Percentiles rank a stretch among this genome's conserved stretches.
Evolutionary conservation across 2,113 vertebrate genomes (phyloP).

Genomic region (Ondatra zibethicus): DNA sequence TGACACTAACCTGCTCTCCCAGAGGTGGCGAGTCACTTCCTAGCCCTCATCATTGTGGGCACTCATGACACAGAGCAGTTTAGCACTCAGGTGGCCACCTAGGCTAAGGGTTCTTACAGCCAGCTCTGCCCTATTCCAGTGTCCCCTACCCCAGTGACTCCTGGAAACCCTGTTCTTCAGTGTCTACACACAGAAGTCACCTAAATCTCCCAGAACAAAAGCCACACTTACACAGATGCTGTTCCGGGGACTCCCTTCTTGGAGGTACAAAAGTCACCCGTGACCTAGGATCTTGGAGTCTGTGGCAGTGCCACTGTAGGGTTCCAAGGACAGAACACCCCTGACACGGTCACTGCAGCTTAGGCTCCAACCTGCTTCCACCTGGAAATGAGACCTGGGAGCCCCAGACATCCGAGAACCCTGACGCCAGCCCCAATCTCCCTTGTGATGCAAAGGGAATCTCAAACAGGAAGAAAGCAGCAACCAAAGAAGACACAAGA

Average conservation of each 20-base stretch:
- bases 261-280: background rate
- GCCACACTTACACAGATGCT: background rate
- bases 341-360: background rate
- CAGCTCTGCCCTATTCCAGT: background rate
- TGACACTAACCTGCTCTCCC: background rate
- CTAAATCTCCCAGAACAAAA: background rate
- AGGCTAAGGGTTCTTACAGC: background rate
- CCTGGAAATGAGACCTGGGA: background rate
- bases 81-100: background rate
- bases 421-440: background rate
- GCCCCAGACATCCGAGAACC: background rate
- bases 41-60: background rate
- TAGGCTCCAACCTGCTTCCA: no score
- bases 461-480: constrained; percentile 16
- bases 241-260: background rate
- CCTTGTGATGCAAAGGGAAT: constrained; percentile 20
- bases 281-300: background rate
- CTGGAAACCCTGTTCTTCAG: background rate
- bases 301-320: background rate
- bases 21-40: background rate
- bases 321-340: background rate
- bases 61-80: background rate
- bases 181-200: background rate
- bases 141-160: no score
- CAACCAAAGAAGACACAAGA: background rate